Base-by-base conservation (phyloP, 2,888 invertebrate genomes). In the Dryomyza anilis region DNA sequence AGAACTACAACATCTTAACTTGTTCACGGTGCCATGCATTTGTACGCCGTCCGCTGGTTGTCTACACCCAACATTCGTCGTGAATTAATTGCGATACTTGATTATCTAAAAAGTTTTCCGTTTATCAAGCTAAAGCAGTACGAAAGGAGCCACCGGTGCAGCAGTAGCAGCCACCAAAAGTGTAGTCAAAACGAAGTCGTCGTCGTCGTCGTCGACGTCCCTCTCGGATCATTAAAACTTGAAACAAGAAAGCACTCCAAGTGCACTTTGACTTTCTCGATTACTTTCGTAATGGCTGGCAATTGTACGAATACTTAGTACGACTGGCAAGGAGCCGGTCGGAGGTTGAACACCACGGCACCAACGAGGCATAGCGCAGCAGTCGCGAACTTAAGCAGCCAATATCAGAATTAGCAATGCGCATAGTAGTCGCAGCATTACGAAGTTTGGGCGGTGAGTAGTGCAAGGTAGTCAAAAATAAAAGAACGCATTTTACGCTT, bases 21-120 rank as follows among this genome's bases (percentile, higher is more conserved):
- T 52, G 64, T 70, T 69, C 64, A 67, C 69, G 71, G 69, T 71
- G 69, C 67, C 23, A 50, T 70, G 67, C 66, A 63, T 68, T 65
- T 66, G n/a, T n/a, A n/a, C n/a, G 65, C 56, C 59, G 63, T 65
- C 60, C 63, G 64, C 27, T 70, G 70, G 70, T 69, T 71, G 68
- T 72, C 71, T 71, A 68, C 71, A 70, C 69, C 67, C 66, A 70
- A 66, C 69, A n/a, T n/a, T n/a, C 62, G 60, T 63, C 64, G 61
- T 64, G 67, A 72, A 72, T 73, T 73, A 72, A 73, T 72, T 72
- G 72, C 73, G 67, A 70, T 72, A 72, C 72, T 73, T 72, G 73
- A 72, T 72, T 73, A 72, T 72, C 64, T 70, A 45, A 66, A 72
- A 73, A 73, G 71, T 73, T 73, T 71, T 68, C 61, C 65, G 69